phyloP scores from a whole-genome alignment of 2,113 vertebrate genomes.

The Zosterops pallidus region DNA sequence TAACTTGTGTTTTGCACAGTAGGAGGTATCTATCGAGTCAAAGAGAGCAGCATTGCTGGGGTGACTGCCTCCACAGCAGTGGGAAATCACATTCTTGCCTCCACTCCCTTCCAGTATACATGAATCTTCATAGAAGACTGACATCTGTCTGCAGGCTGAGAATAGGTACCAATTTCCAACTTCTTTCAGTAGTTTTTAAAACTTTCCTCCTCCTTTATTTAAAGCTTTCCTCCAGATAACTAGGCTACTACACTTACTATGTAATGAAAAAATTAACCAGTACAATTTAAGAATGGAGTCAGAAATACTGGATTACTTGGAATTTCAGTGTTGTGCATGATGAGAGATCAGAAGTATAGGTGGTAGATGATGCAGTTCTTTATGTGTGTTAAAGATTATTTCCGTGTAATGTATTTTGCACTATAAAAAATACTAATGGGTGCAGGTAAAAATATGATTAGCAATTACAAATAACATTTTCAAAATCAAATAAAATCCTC shows the following conservation, averaged over 20 bases:
- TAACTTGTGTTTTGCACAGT: background rate
- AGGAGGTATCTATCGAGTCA: background rate
- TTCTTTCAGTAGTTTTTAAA: background rate
- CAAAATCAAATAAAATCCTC: background rate
- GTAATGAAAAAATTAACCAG: background rate
- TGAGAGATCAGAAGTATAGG: background rate
- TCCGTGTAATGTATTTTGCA: background rate
- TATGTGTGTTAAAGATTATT: background rate
- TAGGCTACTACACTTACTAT: background rate
- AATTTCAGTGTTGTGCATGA: background rate
- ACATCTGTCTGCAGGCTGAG: background rate
- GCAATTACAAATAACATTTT: background rate
- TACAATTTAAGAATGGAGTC: background rate
- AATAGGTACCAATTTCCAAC: background rate
- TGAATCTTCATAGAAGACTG: fast-evolving
- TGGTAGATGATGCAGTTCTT: background rate
- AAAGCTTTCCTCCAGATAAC: background rate
- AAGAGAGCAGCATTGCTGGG: background rate
- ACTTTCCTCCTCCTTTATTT: no score
- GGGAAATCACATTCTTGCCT: background rate
- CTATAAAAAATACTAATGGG: background rate
- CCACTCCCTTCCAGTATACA: background rate
- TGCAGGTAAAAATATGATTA: background rate
- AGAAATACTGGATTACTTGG: background rate
- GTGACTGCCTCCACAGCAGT: background rate